A percentile compares a stretch with the other conserved stretches of the same genome.
These are phyloP conservation scores for Aphaenogaster floridana DNA, from an alignment of 1,140 invertebrate species.

Conservation along the genomic window DNA sequence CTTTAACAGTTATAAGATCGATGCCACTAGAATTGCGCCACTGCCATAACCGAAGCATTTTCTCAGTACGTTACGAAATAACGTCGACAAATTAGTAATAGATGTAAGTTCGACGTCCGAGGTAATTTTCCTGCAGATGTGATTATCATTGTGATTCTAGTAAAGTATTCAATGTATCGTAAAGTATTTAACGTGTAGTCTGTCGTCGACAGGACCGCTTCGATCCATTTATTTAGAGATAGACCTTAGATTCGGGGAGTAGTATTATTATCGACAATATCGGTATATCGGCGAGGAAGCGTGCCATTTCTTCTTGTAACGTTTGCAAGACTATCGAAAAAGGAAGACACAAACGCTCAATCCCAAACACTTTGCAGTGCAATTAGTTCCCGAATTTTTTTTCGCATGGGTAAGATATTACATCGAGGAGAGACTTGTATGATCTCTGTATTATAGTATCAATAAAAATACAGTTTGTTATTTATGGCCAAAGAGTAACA, in stretches of 20 bases:
- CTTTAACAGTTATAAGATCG: neutral
- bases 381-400: slow-evolving; percentile 21
- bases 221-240: slow-evolving; percentile 38
- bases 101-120: slow-evolving; percentile 30
- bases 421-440: slow-evolving; percentile 53
- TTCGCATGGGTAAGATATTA: slow-evolving; percentile 50
- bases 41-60: slow-evolving; percentile 58
- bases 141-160: slow-evolving; percentile 73
- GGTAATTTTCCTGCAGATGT: slow-evolving; percentile 49
- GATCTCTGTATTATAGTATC: slow-evolving; percentile 67
- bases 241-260: slow-evolving; percentile 21
- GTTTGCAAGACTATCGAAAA: slow-evolving; percentile 31
- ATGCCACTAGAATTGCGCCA: slow-evolving; percentile 1
- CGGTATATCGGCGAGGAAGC: neutral
- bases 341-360: neutral
- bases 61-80: slow-evolving; percentile 16
- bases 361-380: neutral
- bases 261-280: slow-evolving; percentile 41
- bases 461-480: slow-evolving; percentile 70
- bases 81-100: slow-evolving; percentile 27
- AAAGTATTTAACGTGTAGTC: slow-evolving; percentile 63
- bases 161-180: slow-evolving; percentile 52
- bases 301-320: slow-evolving; percentile 36
- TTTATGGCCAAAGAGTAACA: slow-evolving; percentile 51
- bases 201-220: slow-evolving; percentile 31